Conservation (phyloP, 2,797 vertebrate species). For the Gadopsis bispinosus region DNA sequence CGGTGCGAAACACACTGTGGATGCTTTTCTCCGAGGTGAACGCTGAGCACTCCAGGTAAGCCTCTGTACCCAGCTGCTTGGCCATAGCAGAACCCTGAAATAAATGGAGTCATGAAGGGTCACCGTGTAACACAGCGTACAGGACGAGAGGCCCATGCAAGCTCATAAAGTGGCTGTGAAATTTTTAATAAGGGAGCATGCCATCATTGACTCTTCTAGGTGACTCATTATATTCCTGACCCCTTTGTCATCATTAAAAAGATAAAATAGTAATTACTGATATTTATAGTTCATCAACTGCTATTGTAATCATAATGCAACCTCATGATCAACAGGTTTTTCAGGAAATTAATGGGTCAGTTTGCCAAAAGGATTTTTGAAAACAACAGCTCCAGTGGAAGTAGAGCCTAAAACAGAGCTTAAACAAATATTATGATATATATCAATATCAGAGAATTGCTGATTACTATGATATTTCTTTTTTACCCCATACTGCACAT, state of each 20-base stretch:
- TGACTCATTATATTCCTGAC: neutral
- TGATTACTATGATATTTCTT: neutral
- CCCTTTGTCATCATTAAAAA: neutral
- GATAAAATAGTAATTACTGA: neutral
- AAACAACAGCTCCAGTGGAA: neutral
- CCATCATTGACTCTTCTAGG: neutral
- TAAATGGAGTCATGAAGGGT: neutral
- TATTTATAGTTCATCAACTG: neutral
- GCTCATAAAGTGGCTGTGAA: constrained; percentile 2
- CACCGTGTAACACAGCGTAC: neutral
- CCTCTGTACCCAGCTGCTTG: constrained; percentile 93
- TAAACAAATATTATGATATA: neutral
- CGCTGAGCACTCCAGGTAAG: constrained; percentile 94
- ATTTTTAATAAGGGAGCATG: neutral
- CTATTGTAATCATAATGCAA: neutral
- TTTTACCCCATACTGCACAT: neutral
- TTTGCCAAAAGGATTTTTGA: neutral
- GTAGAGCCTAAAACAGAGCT: neutral
- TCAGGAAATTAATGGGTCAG: neutral
- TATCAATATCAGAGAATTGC: neutral
- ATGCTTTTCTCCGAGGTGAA: constrained; percentile 97
- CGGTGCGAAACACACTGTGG: constrained; percentile 94
- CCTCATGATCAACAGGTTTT: neutral
- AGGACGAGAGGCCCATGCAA: neutral
- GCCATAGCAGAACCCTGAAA: constrained; percentile 91